Percentiles rank a stretch among this genome's conserved stretches.
Evolutionary conservation across 2,888 invertebrate species (phyloP).

Genomic region (Ypsolopha sequella): DNA sequence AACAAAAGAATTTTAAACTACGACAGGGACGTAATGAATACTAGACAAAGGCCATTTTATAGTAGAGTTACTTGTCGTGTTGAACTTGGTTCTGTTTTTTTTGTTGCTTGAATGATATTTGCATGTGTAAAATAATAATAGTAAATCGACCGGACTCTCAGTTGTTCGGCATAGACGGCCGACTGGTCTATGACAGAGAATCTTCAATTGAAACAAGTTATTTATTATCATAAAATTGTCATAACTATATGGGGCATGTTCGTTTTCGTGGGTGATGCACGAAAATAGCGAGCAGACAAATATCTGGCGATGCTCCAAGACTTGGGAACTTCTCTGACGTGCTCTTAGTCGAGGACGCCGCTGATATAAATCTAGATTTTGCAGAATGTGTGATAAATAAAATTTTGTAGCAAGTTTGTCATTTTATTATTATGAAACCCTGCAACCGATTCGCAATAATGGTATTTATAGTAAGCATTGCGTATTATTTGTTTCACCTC

Average conservation of each 20-base stretch:
- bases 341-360: neutral
- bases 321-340: neutral
- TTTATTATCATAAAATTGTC: neutral
- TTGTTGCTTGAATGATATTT: constrained; percentile 6
- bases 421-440: no score
- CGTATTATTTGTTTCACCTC: no score
- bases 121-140: neutral
- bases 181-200: neutral
- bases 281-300: constrained; percentile 58
- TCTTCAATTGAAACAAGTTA: neutral
- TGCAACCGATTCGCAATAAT: no score
- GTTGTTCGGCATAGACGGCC: neutral
- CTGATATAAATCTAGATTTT: neutral
- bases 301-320: constrained; percentile 50
- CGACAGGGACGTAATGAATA: constrained; percentile 65
- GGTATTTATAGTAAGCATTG: no score
- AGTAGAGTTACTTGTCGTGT: constrained; percentile 54
- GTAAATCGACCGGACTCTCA: neutral
- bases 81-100: constrained; percentile 47
- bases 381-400: neutral
- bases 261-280: constrained; percentile 51
- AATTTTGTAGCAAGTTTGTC: no score
- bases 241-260: constrained; percentile 1
- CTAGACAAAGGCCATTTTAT: constrained; percentile 61
- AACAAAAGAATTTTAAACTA: constrained; percentile 68